These are phyloP conservation scores for Pangasianodon gigas DNA, from an alignment of 2,113 vertebrate genomes.

Conservation along the genomic window DNA sequence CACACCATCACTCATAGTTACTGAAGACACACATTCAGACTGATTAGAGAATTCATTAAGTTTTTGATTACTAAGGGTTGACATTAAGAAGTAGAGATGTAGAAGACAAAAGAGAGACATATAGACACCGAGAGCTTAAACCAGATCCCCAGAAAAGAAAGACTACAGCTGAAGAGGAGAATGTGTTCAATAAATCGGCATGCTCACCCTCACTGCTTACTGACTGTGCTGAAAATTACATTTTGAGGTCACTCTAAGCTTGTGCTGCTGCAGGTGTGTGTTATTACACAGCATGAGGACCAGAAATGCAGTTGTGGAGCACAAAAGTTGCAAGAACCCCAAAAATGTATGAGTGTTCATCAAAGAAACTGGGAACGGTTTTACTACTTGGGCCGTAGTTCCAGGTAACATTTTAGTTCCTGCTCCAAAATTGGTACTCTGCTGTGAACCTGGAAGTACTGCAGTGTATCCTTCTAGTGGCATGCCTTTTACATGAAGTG, in stretches of 20 bases:
- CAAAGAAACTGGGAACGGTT: background rate
- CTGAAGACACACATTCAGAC: background rate
- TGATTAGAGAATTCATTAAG: background rate
- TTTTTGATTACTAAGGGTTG: background rate
- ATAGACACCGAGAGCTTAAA: background rate
- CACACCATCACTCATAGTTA: background rate
- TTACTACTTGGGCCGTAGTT: background rate
- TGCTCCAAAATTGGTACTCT: background rate
- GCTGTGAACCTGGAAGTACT: background rate
- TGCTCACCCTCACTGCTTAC: background rate
- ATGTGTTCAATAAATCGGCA: background rate
- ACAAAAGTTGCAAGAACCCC: background rate
- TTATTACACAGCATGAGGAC: background rate
- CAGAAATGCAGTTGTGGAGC: background rate
- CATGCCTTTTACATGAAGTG: background rate
- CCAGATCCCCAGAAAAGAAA: background rate
- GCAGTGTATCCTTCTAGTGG: background rate
- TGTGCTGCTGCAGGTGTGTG: background rate
- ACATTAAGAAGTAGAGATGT: background rate
- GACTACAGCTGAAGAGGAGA: background rate
- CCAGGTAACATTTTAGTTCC: background rate
- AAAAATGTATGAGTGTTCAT: background rate
- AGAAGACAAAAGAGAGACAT: background rate
- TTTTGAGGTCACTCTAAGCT: background rate
- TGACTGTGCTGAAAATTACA: conserved; percentile 3